Evolutionary conservation across 2,888 invertebrate genomes (phyloP).

Genomic region (Alsophila aescularia): DNA sequence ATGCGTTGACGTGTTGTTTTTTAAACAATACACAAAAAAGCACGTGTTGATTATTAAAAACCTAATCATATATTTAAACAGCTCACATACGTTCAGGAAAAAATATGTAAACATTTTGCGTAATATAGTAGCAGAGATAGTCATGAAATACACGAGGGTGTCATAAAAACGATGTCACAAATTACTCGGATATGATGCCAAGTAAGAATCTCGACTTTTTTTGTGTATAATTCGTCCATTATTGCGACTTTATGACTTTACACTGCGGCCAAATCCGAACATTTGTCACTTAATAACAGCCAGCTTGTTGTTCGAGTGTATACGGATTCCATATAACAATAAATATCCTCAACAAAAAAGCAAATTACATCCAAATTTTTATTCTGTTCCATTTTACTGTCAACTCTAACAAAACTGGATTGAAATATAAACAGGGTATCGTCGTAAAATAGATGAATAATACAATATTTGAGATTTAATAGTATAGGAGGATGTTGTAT

Average conservation of each 20-base stretch:
- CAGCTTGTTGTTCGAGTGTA: constrained; percentile 66
- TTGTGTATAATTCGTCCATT: constrained; percentile 70
- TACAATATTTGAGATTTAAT: constrained; percentile 58
- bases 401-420: constrained; percentile 59
- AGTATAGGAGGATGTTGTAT: constrained; percentile 48
- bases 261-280: constrained; percentile 62
- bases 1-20: no score
- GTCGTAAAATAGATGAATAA: constrained; percentile 55
- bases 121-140: constrained; percentile 24
- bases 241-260: constrained; percentile 66
- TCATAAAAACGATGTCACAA: constrained; percentile 30
- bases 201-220: constrained; percentile 55
- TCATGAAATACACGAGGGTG: constrained; percentile 11
- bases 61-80: constrained; percentile 15
- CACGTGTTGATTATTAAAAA: constrained; percentile 4
- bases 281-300: constrained; percentile 75
- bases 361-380: constrained; percentile 67
- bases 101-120: constrained; percentile 17
- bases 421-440: constrained; percentile 55
- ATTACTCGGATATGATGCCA: constrained; percentile 44
- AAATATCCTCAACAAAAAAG: constrained; percentile 69
- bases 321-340: constrained; percentile 54
- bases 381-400: constrained; percentile 64
- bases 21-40: background rate
- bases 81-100: background rate